Base-by-base conservation (phyloP, 1,140 invertebrate genomes). In the Nixonia krombeini region DNA sequence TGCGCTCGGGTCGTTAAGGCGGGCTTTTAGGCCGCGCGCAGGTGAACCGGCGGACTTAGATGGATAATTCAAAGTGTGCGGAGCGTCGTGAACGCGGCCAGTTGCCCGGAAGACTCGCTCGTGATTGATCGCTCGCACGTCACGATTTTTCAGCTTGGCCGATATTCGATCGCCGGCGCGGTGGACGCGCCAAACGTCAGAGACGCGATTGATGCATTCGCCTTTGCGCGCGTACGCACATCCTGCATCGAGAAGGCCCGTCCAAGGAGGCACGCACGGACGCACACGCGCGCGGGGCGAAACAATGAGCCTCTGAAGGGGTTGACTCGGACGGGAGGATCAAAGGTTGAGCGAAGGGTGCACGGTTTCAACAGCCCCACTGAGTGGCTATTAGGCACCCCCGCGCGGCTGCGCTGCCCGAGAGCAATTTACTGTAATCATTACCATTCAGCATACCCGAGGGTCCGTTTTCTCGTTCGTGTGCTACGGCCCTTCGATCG, bases 331-430 rank as follows among this genome's bases (percentile, higher is more conserved):
- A 59, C 72, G 70, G 74, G 68, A 76, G 79, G 75, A 80, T 81
- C 79, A 82, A 82, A 82, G 79, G 75, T 78, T 77, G 76, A 61
- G 73, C 51, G 66, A 75, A 79, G 79, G 76, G 78, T 73, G 73
- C 67, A 65, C 44, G 72, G 71, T 73, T 77, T 78, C 71, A 80
- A 79, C 68, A 80, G 68, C 75, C 73, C 72, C 62, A 81, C 75
- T 72, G 78, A 82, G 80, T 82, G 78, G 80, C 79, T 81, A 82
- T 82, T 80, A 81, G 76, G 67, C 78, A 72, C 67, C 70, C 72
- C 65, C 69, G 61, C 74, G 52, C 29, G 28, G 44, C 53, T 56
- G 13, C 52, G 57, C 72, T 75, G 70, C 73, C 64, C 75, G 74
- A 76, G 76, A 70, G 73, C 76, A 78, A 81, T 80, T 78, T 79